Conservation (phyloP, 2,888 invertebrate genomes). For the Sarcophaga rosellei region DNA sequence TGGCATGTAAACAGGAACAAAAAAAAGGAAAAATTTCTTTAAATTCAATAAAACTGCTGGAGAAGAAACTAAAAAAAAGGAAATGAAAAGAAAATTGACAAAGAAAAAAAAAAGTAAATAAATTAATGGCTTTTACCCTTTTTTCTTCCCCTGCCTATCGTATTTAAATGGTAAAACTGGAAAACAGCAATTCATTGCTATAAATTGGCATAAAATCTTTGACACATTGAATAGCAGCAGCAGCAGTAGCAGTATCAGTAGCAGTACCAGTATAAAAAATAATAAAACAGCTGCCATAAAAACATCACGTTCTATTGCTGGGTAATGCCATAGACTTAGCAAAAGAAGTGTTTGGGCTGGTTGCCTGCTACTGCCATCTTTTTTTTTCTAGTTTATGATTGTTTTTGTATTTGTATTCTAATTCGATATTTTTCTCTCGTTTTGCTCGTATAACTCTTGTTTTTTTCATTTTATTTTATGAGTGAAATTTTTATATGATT, state of each 20-base stretch:
- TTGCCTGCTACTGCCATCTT: not conserved
- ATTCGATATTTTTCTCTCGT: not conserved
- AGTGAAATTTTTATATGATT: conserved; percentile 51
- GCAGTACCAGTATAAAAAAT: not conserved
- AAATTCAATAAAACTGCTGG: conserved; percentile 58
- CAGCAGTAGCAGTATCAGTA: not conserved
- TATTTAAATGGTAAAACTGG: not conserved
- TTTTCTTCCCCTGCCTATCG: not conserved
- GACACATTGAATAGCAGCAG: conserved; percentile 10
- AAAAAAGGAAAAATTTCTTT: conserved; percentile 16
- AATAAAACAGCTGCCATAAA: not conserved
- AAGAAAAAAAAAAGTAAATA: conserved; percentile 17
- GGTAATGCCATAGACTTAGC: conserved; percentile 38
- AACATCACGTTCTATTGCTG: conserved; percentile 47
- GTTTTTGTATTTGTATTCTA: conserved; percentile 2
- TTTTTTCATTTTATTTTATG: conserved; percentile 14
- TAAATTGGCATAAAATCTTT: conserved; percentile 58
- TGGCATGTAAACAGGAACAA: not conserved
- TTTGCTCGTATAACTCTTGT: not conserved
- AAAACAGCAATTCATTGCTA: conserved; percentile 32
- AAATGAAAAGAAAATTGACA: not conserved
- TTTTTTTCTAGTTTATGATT: conserved; percentile 8
- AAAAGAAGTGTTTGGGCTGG: not conserved
- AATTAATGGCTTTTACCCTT: conserved; percentile 58
- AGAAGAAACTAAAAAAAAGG: not conserved